Base-by-base conservation (phyloP, 2,888 invertebrate genomes). In the Caenorhabditis parvicauda region DNA sequence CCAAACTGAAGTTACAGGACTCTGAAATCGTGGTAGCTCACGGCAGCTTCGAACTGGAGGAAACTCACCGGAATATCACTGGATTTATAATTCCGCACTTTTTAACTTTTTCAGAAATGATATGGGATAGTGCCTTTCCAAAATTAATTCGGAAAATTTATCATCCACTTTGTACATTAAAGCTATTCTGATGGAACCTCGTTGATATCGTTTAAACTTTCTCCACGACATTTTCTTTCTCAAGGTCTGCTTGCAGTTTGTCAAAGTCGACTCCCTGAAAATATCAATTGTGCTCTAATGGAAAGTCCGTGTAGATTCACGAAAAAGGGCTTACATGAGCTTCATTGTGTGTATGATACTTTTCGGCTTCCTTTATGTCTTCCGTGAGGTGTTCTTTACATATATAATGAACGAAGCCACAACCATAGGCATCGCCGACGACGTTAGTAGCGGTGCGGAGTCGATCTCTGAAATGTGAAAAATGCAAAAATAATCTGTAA, bases 351-450 rank as follows among this genome's bases (percentile, higher is more conserved):
- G 29, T 39, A 25, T 57, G 45, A 41, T 58, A 52, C 22, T 60
- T 58, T 29, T 64, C 60, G 12, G 54, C 59, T 22, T 57, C 59
- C 28, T 42, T 50, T 21, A 64, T 54, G 41, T 64, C 64, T 0
- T 48, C 59, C n/a, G 55, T 58, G 27, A 72, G 29, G 39, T 66
- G 60, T 32, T 70, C 65, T 22, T 62, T 60, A 49, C 70, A 70
- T 47, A 72, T 56, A n/a, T 68, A 53, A 42, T 77, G 70, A 4
- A 96, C 92, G 51, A 96, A 88, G 56, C 90, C 90, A 42, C 94
- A 92, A 39, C 95, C 95, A 59, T 94, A 84, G 12, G 92, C 90
- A 82, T 96, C 95, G 75, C 95, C 94, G 83, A 93, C 88, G 29
- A 96, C 95, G 83, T 96, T 96, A 76, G 94, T 84, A 55, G 84